These are phyloP conservation scores for Epinotia bilunana DNA, from an alignment of 2,888 invertebrate species.

Conservation along the genomic window DNA sequence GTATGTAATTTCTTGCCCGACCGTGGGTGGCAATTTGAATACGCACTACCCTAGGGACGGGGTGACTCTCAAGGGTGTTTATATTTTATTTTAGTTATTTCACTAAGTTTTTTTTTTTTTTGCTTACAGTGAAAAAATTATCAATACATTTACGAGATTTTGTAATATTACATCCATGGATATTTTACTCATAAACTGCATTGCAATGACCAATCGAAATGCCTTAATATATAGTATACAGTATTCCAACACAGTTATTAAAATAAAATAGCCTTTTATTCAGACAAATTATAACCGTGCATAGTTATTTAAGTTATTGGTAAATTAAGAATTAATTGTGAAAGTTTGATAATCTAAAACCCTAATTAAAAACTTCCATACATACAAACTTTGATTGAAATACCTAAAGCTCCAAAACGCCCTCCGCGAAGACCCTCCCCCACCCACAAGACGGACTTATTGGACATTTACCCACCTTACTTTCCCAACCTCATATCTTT, in stretches of 20 bases:
- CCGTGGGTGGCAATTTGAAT: constrained; percentile 70
- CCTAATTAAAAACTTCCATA: constrained; percentile 6
- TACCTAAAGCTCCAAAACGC: constrained; percentile 25
- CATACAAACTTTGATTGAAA: constrained; percentile 16
- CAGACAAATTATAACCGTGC: no score
- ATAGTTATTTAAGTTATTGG: no score
- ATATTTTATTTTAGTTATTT: neutral
- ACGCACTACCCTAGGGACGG: constrained; percentile 70
- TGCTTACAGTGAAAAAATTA: no score
- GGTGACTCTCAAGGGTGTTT: constrained; percentile 9
- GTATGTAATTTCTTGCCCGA: constrained; percentile 82
- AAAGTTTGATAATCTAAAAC: neutral
- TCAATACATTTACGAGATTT: no score
- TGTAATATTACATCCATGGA: no score
- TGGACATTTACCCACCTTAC: constrained; percentile 70
- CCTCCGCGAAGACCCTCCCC: constrained; percentile 56
- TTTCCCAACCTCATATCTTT: constrained; percentile 2
- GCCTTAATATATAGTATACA: no score
- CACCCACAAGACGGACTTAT: constrained; percentile 78
- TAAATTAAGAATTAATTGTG: no score
- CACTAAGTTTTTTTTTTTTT: no score
- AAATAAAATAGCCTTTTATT: no score
- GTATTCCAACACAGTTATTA: no score
- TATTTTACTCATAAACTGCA: no score
- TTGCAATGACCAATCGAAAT: no score